phyloP scores from a whole-genome alignment of 2,113 vertebrate genomes.

The Ptyas mucosa region DNA sequence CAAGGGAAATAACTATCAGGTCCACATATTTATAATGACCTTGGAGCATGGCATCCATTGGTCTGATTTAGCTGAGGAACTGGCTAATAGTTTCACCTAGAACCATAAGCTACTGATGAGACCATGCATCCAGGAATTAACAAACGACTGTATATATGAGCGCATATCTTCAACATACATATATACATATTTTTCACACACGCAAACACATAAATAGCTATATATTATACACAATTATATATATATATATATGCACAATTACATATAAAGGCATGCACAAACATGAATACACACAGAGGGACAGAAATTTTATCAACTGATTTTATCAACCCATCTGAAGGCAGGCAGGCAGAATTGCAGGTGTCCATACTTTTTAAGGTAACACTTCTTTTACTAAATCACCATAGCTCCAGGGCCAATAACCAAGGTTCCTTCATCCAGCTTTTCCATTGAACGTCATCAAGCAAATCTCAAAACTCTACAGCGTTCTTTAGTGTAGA shows the following conservation, averaged over 20 bases:
- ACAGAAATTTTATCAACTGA: not conserved
- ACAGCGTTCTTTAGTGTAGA: not conserved
- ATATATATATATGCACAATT: not conserved
- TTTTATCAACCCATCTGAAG: not conserved
- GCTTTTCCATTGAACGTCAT: not conserved
- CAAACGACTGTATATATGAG: not conserved
- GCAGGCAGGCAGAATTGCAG: not conserved
- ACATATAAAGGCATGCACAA: conserved; percentile 9
- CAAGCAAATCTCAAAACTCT: not conserved
- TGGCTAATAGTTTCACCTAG: not conserved
- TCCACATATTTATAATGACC: not conserved
- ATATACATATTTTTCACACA: not conserved
- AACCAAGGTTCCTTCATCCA: not conserved
- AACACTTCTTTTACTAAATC: not conserved
- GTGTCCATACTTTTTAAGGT: not conserved
- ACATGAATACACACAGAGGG: not conserved
- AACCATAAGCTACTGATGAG: not conserved
- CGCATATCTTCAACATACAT: not conserved
- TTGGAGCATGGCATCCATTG: not conserved
- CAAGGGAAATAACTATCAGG: not conserved
- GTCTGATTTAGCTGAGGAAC: not conserved
- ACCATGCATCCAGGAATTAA: not conserved
- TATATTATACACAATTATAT: not conserved
- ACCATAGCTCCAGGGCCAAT: not conserved
- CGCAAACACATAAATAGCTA: not conserved